Evolutionary conservation across 2,888 invertebrate species (phyloP).

Genomic region (Apamea sordens): DNA sequence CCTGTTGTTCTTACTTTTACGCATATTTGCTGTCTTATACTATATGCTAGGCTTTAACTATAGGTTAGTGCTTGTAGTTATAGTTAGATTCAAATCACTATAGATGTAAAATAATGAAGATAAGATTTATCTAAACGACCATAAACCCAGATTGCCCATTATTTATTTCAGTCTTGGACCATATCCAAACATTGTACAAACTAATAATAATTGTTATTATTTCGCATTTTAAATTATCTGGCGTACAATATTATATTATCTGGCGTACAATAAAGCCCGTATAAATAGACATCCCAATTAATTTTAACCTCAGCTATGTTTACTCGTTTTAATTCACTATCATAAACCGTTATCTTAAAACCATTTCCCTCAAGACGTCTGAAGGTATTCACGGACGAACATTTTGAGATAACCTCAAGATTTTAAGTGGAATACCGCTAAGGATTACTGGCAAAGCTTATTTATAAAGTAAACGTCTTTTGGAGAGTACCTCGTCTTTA

Average conservation of each 20-base stretch:
- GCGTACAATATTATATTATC: not conserved
- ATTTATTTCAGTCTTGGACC: not conserved
- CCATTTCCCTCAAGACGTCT: conserved; percentile 18
- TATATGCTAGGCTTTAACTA: too few relatives aligned
- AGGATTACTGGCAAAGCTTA: conserved; percentile 36
- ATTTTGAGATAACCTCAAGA: conserved; percentile 46
- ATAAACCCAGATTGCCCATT: not conserved
- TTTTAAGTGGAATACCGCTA: conserved; percentile 37
- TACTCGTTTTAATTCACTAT: conserved; percentile 15
- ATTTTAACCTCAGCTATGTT: not conserved
- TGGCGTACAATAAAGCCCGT: not conserved
- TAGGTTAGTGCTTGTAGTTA: not conserved
- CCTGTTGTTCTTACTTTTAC: not conserved
- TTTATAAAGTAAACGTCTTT: conserved; percentile 43
- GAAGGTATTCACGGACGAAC: conserved; percentile 21
- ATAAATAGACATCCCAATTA: not conserved
- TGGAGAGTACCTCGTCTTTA: conserved; percentile 18
- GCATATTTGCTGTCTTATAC: not conserved
- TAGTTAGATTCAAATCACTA: not conserved
- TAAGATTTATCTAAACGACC: not conserved
- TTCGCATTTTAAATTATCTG: not conserved
- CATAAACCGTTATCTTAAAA: conserved; percentile 31
- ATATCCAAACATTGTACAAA: not conserved
- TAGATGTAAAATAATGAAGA: not conserved
- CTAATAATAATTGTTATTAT: not conserved